Evolutionary conservation across 1,140 invertebrate species (phyloP).

Genomic region (Sitophilus oryzae): DNA sequence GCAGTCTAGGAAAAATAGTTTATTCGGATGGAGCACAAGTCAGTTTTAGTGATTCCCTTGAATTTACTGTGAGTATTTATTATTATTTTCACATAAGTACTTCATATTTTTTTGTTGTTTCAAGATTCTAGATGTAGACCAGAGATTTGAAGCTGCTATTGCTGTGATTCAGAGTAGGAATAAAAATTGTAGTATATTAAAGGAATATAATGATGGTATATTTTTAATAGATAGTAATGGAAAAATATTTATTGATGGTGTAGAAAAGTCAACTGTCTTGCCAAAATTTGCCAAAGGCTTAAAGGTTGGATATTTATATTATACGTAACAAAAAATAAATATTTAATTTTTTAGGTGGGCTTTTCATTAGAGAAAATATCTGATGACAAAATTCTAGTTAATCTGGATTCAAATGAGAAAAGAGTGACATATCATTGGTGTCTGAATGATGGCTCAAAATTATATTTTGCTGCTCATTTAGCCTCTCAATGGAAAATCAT

Average conservation of each 20-base stretch:
- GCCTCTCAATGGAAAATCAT: slow-evolving; percentile 34
- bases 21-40: slow-evolving; percentile 32
- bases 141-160: slow-evolving; percentile 20
- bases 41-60: slow-evolving; percentile 30
- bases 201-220: slow-evolving; percentile 4
- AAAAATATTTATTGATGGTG: slow-evolving; percentile 31
- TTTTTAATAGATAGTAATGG: slow-evolving; percentile 32
- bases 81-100: not conserved
- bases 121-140: slow-evolving; percentile 37
- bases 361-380: slow-evolving; percentile 31
- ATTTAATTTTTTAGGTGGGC: slow-evolving; percentile 32
- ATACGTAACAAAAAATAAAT: not conserved
- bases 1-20: slow-evolving; percentile 14
- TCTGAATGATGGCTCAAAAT: slow-evolving; percentile 9
- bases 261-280: slow-evolving; percentile 33
- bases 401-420: slow-evolving; percentile 33
- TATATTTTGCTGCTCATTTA: slow-evolving; percentile 31
- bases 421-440: slow-evolving; percentile 37
- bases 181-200: slow-evolving; percentile 7
- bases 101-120: slow-evolving; percentile 6
- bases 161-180: slow-evolving; percentile 22
- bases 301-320: slow-evolving; percentile 27
- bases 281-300: slow-evolving; percentile 28
- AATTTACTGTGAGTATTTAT: slow-evolving; percentile 34
- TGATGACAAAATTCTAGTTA: slow-evolving; percentile 28